phyloP scores from a whole-genome alignment of 2,797 vertebrate genomes.

The Craterocephalus amniculus region DNA sequence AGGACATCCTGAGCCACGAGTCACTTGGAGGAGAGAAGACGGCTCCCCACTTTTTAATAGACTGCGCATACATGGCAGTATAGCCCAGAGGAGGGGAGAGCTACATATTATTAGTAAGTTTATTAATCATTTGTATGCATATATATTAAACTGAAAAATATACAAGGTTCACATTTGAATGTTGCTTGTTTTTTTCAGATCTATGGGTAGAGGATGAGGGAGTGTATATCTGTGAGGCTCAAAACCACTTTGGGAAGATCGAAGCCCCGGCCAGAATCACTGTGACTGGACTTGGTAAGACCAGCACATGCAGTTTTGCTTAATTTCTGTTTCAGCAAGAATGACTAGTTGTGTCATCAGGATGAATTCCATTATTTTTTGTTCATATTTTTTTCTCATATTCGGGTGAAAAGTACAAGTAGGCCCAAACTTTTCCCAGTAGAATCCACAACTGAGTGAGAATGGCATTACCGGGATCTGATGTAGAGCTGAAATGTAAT shows the following conservation, averaged over 20 bases:
- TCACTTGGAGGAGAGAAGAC: constrained; percentile 89
- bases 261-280: constrained; percentile 84
- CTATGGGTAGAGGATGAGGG: constrained; percentile 93
- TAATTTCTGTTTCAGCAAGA: neutral
- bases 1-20: constrained; percentile 90
- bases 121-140: neutral
- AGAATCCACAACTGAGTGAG: too few relatives aligned
- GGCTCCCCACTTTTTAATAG: constrained; percentile 80
- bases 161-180: neutral
- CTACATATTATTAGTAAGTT: constrained; percentile 90
- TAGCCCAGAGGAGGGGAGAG: constrained; percentile 83
- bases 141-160: neutral
- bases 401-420: too few relatives aligned
- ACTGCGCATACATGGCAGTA: constrained; percentile 76
- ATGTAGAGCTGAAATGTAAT: neutral
- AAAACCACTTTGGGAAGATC: constrained; percentile 94
- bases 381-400: neutral
- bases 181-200: constrained; percentile 74
- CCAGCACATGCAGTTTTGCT: neutral
- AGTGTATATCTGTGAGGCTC: constrained; percentile 92
- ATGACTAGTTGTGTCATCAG: neutral
- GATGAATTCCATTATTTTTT: neutral
- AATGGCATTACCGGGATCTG: neutral
- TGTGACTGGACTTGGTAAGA: constrained; percentile 93
- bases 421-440: too few relatives aligned